A percentile compares a stretch with the other conserved stretches of the same genome.
These are phyloP conservation scores for Chrysaora quinquecirrha DNA, from an alignment of 30 jellyfish, hydroid and myxozoan species.

Conservation along the genomic window DNA sequence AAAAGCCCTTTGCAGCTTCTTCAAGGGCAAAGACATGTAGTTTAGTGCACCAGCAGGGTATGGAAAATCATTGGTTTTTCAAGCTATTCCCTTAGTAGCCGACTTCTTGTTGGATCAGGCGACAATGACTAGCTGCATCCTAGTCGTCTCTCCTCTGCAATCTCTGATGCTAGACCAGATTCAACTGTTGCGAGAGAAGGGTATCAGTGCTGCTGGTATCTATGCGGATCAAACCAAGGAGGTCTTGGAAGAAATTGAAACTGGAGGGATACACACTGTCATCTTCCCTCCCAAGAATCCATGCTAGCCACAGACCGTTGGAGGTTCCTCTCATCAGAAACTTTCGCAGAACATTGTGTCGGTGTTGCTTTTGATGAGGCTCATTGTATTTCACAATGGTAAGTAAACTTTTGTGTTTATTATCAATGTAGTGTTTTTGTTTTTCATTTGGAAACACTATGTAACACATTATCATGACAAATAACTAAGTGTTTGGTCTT, in stretches of 20 bases:
- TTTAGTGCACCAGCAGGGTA: neutral
- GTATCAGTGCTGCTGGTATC: slow-evolving; percentile 33
- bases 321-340: neutral
- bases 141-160: slow-evolving; percentile 20
- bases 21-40: neutral
- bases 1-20: neutral
- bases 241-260: neutral
- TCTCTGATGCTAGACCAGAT: slow-evolving; percentile 47
- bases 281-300: neutral
- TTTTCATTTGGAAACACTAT: too few species aligned
- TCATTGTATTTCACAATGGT: slow-evolving; percentile 5
- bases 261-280: neutral
- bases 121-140: neutral
- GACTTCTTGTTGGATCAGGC: slow-evolving; percentile 21
- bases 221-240: slow-evolving; percentile 32
- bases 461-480: too few species aligned
- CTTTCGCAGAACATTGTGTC: neutral
- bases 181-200: neutral
- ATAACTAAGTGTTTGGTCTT: too few species aligned
- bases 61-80: neutral
- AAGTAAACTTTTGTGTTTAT: too few species aligned
- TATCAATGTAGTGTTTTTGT: too few species aligned
- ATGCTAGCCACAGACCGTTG: neutral
- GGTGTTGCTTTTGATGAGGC: slow-evolving; percentile 30
- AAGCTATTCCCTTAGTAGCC: slow-evolving; percentile 12